phyloP scores from a whole-genome alignment of 2,797 vertebrate genomes.

The Paratrypauchen microcephalus region DNA sequence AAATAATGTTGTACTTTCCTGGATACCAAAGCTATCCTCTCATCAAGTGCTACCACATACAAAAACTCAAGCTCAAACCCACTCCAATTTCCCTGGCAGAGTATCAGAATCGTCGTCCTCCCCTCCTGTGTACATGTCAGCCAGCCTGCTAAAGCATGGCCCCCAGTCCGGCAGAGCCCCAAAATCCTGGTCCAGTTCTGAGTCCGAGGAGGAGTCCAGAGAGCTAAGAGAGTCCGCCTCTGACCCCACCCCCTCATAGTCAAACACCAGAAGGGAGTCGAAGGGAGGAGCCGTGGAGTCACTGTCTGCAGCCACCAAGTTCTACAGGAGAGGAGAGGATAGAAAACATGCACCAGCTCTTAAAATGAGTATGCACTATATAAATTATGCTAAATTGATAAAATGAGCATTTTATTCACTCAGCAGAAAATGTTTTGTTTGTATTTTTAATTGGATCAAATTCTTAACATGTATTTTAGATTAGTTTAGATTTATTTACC shows the following conservation, averaged over 20 bases:
- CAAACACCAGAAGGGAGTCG: conserved; percentile 88
- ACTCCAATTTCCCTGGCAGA: conserved; percentile 59
- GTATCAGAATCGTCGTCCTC: conserved; percentile 55
- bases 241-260: conserved; percentile 81
- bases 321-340: conserved; percentile 28
- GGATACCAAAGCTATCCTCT: neutral
- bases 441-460: no score
- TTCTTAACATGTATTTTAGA: no score
- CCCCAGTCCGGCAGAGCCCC: conserved; percentile 85
- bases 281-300: conserved; percentile 84
- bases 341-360: no score
- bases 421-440: no score
- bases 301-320: conserved; percentile 79
- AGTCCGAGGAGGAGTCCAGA: conserved; percentile 81
- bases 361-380: no score
- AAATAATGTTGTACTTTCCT: neutral
- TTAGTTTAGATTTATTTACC: no score
- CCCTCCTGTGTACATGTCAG: conserved; percentile 76
- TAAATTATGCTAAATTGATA: no score
- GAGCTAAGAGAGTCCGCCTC: conserved; percentile 83
- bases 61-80: conserved; percentile 6
- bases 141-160: conserved; percentile 85
- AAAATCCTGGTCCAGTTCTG: conserved; percentile 84
- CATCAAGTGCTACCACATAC: neutral
- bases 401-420: no score